Base-by-base conservation (phyloP, 2,888 invertebrate species). In the Chymomyza caudatula region DNA sequence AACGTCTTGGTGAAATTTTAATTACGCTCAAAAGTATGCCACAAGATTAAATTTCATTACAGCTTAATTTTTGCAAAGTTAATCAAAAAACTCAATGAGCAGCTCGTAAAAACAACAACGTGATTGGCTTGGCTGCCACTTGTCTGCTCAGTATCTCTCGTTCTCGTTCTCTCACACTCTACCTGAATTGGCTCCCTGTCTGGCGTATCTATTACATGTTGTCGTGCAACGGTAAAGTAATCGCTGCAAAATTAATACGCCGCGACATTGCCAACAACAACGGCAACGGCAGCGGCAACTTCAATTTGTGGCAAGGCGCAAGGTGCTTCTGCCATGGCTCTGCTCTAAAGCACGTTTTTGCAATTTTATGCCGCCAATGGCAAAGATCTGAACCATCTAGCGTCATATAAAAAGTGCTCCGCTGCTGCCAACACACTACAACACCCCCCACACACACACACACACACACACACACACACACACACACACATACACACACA, bases 1-100 rank as follows among this genome's bases (percentile, higher is more conserved):
- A 75, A 78, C 11, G 29, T 37, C 29, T 37, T 4, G 11, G 2
- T 37, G 25, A 47, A 63, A 64, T 70, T 73, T 73, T 81, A 81
- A 82, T 79, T 82, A 72, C 65, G 65, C 67, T 60, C 56, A 60
- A 71, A 86, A 79, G 76, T 81, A 73, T 72, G 79, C 85, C 85
- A 77, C 78, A 78, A 83, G 81, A 83, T 83, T 81, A 71, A 85
- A 86, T 86, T 86, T 83, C 80, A 86, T 86, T 85, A 84, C 76
- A 71, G 73, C 83, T 78, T 77, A 72, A 82, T 82, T 84, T 82
- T 63, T 8, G 2, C 61, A 80, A 84, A 84, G 80, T 82, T 85
- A 85, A 85, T 85, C 85, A 85, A 85, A 82, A 83, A 37, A 73
- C 76, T 72, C 84, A 79, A 82, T 81, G 79, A 82, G 82, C 70